Evolutionary conservation across 2,797 vertebrate genomes (phyloP).

Genomic region (Enteromius unitaeniatus): DNA sequence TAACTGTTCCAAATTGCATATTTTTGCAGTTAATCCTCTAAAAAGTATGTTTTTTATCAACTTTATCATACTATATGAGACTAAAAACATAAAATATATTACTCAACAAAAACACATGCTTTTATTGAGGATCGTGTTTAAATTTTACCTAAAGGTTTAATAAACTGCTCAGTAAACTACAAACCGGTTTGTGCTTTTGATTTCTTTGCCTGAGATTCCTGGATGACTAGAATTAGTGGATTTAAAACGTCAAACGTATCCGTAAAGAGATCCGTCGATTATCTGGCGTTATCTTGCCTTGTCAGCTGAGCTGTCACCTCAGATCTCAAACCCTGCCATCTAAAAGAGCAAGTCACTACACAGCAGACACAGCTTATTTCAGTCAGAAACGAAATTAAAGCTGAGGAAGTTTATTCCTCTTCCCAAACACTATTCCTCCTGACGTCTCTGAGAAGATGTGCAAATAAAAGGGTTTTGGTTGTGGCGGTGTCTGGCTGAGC

Average conservation of each 20-base stretch:
- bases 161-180: neutral
- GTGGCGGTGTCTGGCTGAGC: neutral
- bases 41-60: no score
- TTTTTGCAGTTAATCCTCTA: no score
- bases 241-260: neutral
- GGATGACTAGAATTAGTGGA: neutral
- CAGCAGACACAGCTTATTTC: neutral
- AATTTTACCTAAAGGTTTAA: neutral
- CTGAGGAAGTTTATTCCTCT: neutral
- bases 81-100: neutral
- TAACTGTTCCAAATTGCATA: no score
- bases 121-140: neutral
- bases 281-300: constrained; percentile 39
- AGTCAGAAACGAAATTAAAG: constrained; percentile 17
- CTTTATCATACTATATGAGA: neutral
- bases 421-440: neutral
- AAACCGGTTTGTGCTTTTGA: neutral
- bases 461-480: neutral
- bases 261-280: constrained; percentile 20
- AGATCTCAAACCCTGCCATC: constrained; percentile 31
- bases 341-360: constrained; percentile 2
- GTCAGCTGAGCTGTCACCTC: constrained; percentile 40
- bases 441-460: neutral
- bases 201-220: neutral
- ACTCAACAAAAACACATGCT: neutral